Percentiles rank a stretch among this genome's conserved stretches.
phyloP scores from a whole-genome alignment of 2,113 vertebrate genomes.

The Hemiscyllium ocellatum region DNA sequence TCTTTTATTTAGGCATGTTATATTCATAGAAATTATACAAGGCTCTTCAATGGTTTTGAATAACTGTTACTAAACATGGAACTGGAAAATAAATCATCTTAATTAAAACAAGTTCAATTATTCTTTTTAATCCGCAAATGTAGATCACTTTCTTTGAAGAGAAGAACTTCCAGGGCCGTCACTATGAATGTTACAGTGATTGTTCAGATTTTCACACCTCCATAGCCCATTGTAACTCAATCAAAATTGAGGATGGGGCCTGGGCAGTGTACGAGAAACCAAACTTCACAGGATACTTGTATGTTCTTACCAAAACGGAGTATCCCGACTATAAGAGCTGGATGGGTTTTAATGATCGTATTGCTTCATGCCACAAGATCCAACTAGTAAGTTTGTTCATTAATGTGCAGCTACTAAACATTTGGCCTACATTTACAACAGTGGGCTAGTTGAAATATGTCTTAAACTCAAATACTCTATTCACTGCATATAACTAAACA shows the following conservation, averaged over 20 bases:
- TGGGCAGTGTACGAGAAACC: conserved; percentile 13
- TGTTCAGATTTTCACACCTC: conserved; percentile 13
- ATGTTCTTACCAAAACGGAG: conserved; percentile 1
- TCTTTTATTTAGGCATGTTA: background rate
- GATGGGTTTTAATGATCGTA: conserved; percentile 28
- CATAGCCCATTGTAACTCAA: background rate
- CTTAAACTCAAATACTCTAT: background rate
- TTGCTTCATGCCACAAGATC: conserved; percentile 23
- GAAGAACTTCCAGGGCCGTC: conserved; percentile 20
- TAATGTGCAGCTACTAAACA: background rate
- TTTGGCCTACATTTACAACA: background rate
- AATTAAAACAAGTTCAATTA: background rate
- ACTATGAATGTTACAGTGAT: background rate
- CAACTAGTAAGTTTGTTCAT: conserved; percentile 19
- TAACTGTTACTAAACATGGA: background rate
- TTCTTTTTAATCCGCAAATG: background rate
- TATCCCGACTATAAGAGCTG: conserved; percentile 11
- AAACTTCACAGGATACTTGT: conserved; percentile 6
- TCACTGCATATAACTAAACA: background rate
- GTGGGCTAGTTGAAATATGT: background rate
- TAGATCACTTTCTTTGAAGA: conserved; percentile 33
- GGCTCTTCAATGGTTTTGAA: background rate
- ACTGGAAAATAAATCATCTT: background rate
- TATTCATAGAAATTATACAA: background rate
- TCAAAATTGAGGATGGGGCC: conserved; percentile 13